Conservation (phyloP, 2,113 vertebrate species). For the Pteronura brasiliensis region DNA sequence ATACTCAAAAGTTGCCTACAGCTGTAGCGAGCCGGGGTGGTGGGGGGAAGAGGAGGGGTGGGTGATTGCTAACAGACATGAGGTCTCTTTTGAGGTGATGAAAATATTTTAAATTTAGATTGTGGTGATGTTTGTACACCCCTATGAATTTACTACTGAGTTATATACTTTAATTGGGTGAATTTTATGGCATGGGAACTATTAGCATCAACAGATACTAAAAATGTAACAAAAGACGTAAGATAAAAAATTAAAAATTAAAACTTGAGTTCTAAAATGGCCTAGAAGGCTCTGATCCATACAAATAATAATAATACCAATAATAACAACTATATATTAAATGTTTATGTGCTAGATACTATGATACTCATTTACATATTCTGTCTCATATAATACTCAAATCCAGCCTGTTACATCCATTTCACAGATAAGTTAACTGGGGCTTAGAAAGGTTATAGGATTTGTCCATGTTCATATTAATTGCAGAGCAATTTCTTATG, state of each 20-base stretch:
- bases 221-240: background rate
- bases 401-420: background rate
- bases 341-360: background rate
- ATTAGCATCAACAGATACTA: background rate
- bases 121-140: background rate
- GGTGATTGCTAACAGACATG: background rate
- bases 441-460: background rate
- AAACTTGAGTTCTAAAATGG: background rate
- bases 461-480: background rate
- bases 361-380: background rate
- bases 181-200: background rate
- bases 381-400: background rate
- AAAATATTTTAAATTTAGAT: background rate
- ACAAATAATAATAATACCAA: background rate
- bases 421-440: background rate
- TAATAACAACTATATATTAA: background rate
- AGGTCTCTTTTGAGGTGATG: background rate
- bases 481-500: background rate
- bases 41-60: background rate
- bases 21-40: background rate
- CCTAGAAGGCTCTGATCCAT: background rate
- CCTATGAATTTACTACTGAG: background rate
- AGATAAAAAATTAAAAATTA: background rate
- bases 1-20: background rate
- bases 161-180: background rate